phyloP scores from a whole-genome alignment of 2,113 vertebrate genomes.

The Hepsetus odoe region DNA sequence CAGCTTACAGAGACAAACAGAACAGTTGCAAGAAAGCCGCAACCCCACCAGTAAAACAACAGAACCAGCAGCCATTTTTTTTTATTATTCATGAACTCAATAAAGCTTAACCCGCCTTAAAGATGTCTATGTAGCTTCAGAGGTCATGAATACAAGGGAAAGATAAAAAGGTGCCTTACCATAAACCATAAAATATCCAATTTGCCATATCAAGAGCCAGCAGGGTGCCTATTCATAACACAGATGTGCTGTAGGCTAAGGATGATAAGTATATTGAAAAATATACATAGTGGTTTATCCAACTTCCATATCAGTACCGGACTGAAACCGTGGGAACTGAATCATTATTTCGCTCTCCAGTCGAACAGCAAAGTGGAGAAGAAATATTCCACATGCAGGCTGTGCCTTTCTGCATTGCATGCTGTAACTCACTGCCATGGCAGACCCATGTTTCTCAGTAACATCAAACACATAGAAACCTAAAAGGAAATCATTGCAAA shows the following conservation, averaged over 20 bases:
- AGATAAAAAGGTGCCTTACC: constrained; percentile 69
- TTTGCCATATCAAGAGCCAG: constrained; percentile 76
- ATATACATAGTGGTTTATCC: constrained; percentile 67
- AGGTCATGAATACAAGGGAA: constrained; percentile 69
- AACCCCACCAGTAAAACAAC: constrained; percentile 34
- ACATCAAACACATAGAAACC: neutral
- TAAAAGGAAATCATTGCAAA: neutral
- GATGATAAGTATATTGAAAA: constrained; percentile 71
- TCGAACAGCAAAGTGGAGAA: neutral
- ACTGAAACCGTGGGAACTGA: constrained; percentile 63
- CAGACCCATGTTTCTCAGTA: constrained; percentile 63
- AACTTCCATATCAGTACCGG: constrained; percentile 66
- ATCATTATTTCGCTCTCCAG: constrained; percentile 56
- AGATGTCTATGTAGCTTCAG: constrained; percentile 59
- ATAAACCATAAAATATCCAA: constrained; percentile 77
- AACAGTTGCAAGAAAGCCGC: constrained; percentile 5
- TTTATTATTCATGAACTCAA: constrained; percentile 66
- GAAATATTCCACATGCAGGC: constrained; percentile 27
- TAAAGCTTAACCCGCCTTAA: constrained; percentile 69
- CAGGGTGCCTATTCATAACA: constrained; percentile 70
- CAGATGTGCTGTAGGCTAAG: constrained; percentile 66
- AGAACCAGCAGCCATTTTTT: constrained; percentile 49
- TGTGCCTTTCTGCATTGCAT: constrained; percentile 28
- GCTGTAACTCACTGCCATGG: constrained; percentile 63
- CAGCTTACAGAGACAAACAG: too few relatives aligned